These are phyloP conservation scores for Graphium colonna DNA, from an alignment of 2,888 invertebrate species.

Conservation along the genomic window DNA sequence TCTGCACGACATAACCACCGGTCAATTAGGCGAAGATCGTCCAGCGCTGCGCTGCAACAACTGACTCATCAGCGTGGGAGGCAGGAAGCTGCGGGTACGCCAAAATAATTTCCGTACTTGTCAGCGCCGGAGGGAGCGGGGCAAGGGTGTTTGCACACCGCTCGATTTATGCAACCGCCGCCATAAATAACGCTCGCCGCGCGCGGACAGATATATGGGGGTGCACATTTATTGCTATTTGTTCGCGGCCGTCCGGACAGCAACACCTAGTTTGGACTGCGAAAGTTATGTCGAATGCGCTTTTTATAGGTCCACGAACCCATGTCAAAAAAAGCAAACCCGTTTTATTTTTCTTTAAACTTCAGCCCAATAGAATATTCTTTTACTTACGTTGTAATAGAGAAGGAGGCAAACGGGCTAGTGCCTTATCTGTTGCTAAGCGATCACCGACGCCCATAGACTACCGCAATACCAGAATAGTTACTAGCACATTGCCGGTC, in stretches of 20 bases:
- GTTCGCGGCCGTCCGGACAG: constrained; percentile 49
- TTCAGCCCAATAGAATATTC: too few relatives aligned
- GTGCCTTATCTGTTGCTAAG: too few relatives aligned
- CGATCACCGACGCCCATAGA: too few relatives aligned
- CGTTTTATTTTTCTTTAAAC: too few relatives aligned
- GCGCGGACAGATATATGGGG: constrained; percentile 73
- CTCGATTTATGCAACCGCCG: constrained; percentile 58
- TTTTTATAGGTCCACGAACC: too few relatives aligned
- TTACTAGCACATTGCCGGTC: too few relatives aligned
- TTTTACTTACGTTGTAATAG: too few relatives aligned
- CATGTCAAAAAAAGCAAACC: too few relatives aligned
- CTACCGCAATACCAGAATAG: too few relatives aligned
- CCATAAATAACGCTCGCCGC: constrained; percentile 59
- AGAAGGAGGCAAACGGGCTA: too few relatives aligned
- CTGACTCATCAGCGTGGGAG: constrained; percentile 25
- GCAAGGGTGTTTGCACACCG: constrained; percentile 59
- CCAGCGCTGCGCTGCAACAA: constrained; percentile 22
- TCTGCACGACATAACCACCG: neutral
- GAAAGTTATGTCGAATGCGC: neutral
- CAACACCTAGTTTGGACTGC: constrained; percentile 26
- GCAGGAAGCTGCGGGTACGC: constrained; percentile 33
- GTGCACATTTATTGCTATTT: constrained; percentile 64
- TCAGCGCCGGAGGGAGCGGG: constrained; percentile 20
- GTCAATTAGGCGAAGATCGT: neutral
- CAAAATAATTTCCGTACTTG: constrained; percentile 33